Evolutionary conservation across 1,140 invertebrate species (phyloP).

Genomic region (Drosophila pandora): DNA sequence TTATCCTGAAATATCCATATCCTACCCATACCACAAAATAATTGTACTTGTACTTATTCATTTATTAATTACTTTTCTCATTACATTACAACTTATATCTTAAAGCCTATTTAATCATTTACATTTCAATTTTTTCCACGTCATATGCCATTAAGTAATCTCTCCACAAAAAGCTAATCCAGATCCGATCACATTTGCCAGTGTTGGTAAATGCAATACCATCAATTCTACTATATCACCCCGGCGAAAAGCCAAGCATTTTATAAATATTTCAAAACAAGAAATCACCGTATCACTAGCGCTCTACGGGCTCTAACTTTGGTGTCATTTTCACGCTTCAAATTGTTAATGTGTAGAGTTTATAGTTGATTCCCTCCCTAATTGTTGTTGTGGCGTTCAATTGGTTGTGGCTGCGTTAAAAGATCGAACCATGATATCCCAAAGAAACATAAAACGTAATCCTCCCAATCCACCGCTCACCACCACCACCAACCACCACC

Average conservation of each 20-base stretch:
- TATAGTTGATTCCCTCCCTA: slow-evolving; percentile 36
- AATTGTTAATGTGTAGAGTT: slow-evolving; percentile 53
- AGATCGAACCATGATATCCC: slow-evolving; percentile 54
- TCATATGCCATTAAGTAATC: slow-evolving; percentile 50
- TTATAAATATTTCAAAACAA: slow-evolving; percentile 47
- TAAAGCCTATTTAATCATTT: slow-evolving; percentile 10
- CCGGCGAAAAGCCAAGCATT: slow-evolving; percentile 38
- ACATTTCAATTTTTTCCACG: slow-evolving; percentile 11
- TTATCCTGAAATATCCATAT: no score
- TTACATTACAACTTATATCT: neutral
- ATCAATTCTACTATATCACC: slow-evolving; percentile 61
- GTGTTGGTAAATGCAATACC: slow-evolving; percentile 33
- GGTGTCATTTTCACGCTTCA: slow-evolving; percentile 81
- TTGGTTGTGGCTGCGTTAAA: slow-evolving; percentile 67
- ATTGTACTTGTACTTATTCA: neutral
- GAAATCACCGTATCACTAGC: slow-evolving; percentile 78
- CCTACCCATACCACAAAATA: no score
- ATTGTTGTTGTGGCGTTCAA: slow-evolving; percentile 63
- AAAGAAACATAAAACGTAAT: slow-evolving; percentile 41
- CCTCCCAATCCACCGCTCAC: slow-evolving; percentile 47
- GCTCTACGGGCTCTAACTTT: slow-evolving; percentile 77
- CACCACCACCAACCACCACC: slow-evolving; percentile 14
- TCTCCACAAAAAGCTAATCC: slow-evolving; percentile 69
- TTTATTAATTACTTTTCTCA: neutral
- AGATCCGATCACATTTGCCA: slow-evolving; percentile 48